These are phyloP conservation scores for Acanthis flammea DNA, from an alignment of 2,797 vertebrate species.

Conservation along the genomic window DNA sequence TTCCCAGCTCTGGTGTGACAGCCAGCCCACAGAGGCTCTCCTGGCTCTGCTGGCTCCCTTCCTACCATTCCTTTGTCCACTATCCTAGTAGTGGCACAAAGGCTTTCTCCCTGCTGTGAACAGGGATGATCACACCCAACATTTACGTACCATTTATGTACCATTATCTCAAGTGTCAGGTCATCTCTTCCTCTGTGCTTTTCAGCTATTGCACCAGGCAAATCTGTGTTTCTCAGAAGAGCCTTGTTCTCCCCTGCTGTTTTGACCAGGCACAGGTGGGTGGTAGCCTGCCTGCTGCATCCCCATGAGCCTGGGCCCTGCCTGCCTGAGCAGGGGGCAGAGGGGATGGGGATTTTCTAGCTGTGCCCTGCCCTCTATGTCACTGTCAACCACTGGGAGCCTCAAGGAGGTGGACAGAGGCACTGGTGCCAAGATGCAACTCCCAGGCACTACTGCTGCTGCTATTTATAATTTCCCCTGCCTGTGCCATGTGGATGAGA, in stretches of 20 bases:
- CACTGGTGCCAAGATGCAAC: not conserved
- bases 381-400: not conserved
- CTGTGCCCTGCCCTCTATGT: not conserved
- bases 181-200: not conserved
- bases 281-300: not conserved
- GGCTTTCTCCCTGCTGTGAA: not conserved
- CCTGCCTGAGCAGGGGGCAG: not conserved
- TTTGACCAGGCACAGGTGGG: rapidly evolving
- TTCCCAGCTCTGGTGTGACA: not conserved
- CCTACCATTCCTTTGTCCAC: not conserved
- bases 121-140: not conserved
- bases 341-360: not conserved
- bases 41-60: not conserved
- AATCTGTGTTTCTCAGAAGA: not conserved
- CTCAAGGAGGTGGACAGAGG: not conserved
- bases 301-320: rapidly evolving
- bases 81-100: not conserved
- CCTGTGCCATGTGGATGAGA: constrained; percentile 16
- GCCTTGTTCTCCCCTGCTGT: not conserved
- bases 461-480: constrained; percentile 31
- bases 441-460: constrained; percentile 18
- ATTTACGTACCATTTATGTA: no score
- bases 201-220: not conserved
- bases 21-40: not conserved
- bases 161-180: not conserved